These are phyloP conservation scores for Petrocephalus microphthalmus DNA, from an alignment of 2,113 vertebrate species.

Conservation along the genomic window DNA sequence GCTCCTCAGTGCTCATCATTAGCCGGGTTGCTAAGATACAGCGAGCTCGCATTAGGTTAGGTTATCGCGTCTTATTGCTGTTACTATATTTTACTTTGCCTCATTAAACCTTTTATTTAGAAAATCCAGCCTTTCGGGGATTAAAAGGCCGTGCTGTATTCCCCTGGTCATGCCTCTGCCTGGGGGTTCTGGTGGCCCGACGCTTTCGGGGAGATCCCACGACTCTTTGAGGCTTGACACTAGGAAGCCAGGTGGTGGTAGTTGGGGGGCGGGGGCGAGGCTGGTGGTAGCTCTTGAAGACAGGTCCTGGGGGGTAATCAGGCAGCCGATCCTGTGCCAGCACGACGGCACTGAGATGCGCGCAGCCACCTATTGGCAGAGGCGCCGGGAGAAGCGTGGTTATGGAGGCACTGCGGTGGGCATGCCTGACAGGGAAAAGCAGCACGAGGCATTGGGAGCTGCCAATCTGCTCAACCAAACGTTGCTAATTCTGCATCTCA, in stretches of 20 bases:
- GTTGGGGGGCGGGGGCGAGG: too few species aligned
- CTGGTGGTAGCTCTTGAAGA: neutral
- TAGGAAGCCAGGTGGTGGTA: neutral
- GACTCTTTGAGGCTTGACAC: neutral
- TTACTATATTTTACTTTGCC: constrained; percentile 66
- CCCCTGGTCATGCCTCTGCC: neutral
- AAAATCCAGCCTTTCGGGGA: constrained; percentile 59
- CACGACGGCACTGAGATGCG: neutral
- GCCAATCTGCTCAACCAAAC: neutral
- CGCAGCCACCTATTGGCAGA: neutral
- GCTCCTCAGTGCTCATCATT: constrained; percentile 56
- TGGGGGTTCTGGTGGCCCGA: neutral
- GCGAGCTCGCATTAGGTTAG: constrained; percentile 68
- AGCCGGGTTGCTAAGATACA: constrained; percentile 75
- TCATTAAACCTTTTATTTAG: constrained; percentile 62
- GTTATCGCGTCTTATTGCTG: constrained; percentile 66
- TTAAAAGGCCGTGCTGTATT: constrained; percentile 41
- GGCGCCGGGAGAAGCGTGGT: neutral
- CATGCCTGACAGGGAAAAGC: neutral
- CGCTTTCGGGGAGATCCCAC: neutral
- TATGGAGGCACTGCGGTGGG: neutral
- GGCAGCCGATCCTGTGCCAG: neutral
- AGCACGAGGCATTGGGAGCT: neutral
- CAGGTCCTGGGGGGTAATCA: neutral
- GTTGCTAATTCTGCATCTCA: neutral